These are phyloP conservation scores for Phoenicopterus ruber DNA, from an alignment of 2,113 vertebrate genomes.

Conservation along the genomic window DNA sequence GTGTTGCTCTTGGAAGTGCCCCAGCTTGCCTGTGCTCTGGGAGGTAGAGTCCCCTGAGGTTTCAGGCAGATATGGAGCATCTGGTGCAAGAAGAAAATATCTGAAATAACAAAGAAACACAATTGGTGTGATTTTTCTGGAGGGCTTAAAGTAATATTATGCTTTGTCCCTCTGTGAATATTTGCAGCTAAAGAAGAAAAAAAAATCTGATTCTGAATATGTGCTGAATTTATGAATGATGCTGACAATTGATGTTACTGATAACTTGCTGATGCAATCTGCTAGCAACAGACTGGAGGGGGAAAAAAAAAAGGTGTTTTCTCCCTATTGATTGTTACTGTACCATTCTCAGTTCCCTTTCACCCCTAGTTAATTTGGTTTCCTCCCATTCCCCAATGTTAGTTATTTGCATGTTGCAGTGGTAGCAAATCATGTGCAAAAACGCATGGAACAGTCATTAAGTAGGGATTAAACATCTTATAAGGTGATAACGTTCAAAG, in stretches of 20 bases:
- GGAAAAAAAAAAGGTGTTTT: neutral
- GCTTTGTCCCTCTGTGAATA: neutral
- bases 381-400: neutral
- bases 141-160: neutral
- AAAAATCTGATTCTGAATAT: neutral
- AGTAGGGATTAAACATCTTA: neutral
- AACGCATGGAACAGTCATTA: neutral
- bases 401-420: rapidly evolving
- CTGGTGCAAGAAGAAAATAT: neutral
- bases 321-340: neutral
- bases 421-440: neutral
- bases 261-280: constrained; percentile 27
- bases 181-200: neutral
- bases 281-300: neutral
- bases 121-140: neutral
- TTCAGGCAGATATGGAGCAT: neutral
- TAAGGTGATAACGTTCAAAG: neutral
- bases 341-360: neutral
- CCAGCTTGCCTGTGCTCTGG: neutral
- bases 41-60: neutral
- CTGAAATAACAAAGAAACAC: neutral
- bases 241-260: neutral
- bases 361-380: neutral
- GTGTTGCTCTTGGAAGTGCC: neutral
- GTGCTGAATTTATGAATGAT: neutral